Base-by-base conservation (phyloP, 2,888 invertebrate genomes). In the Ypsolopha scabrella region DNA sequence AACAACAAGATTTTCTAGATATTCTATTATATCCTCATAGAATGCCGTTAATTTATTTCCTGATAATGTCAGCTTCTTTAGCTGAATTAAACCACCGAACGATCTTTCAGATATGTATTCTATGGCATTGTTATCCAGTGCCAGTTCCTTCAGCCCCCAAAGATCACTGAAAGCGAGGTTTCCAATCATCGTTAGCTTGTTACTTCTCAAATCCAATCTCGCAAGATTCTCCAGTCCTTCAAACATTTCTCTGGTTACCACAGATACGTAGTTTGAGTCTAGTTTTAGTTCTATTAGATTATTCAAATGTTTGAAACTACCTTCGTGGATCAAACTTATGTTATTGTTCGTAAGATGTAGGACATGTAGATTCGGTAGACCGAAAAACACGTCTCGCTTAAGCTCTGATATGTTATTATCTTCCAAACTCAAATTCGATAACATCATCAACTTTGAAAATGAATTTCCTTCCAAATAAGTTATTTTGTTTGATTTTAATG, bases 291-390 rank as follows among this genome's bases (percentile, higher is more conserved):
- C 93, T 54, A 92, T 89, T 54, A 97, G 85, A 62, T 93, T 91
- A 24, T 89, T 88, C 63, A 94, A 80, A 57, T 92, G 90, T 58
- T 89, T 89, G 69, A 94, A 96, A 50, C 97, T 93, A 55, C 93
- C 93, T 60, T 96, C 95, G 63, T 97, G 97, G 50, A 97, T 87
- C 44, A 92, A 88, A 62, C 93, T 93, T 52, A 98, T 87, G 64
- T 93, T 92, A 75, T 98, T 98, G 65, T 92, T 92, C 60, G 95
- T 94, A 54, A 98, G 83, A 64, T 91, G 91, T 53, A 98, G 87
- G 50, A 92, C 88, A 59, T 90, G 90, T 58, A 94, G 75, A 49
- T 89, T 88, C 0, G 94, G 94, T 55, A 94, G 72, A 64, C 92
- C 91, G 54, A 91, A 89, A 72, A 95, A 94, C 1, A 93, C 92